These are phyloP conservation scores for Podarcis siculus DNA, from an alignment of 2,797 vertebrate genomes.

Conservation along the genomic window DNA sequence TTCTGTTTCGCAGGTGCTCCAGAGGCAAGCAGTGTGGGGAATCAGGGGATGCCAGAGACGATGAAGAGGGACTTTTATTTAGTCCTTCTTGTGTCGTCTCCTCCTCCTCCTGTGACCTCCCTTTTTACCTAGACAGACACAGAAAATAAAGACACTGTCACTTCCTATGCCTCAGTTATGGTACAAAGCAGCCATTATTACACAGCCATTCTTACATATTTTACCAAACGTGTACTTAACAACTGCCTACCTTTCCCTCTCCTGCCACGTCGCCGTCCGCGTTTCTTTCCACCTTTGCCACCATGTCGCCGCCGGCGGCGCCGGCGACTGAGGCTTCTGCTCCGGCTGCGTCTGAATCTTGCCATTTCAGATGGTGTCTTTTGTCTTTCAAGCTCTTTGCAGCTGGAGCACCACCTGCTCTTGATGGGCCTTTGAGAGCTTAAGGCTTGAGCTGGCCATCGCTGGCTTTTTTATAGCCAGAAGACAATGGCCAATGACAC, in stretches of 20 bases:
- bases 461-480: conserved; percentile 14
- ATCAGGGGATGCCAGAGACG: background rate
- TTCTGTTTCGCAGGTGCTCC: conserved; percentile 1
- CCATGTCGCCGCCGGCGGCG: conserved; percentile 2
- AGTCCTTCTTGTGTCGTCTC: background rate
- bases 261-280: background rate
- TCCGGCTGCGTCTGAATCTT: conserved; percentile 43
- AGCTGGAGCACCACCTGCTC: conserved; percentile 39
- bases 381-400: conserved; percentile 24
- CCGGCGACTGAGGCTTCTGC: conserved; percentile 35
- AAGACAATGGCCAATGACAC: background rate
- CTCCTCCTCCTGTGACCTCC: conserved; percentile 2
- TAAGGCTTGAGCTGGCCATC: background rate
- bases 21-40: background rate
- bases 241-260: background rate
- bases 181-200: background rate
- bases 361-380: conserved; percentile 29
- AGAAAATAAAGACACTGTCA: background rate
- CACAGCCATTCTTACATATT: background rate
- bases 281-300: conserved; percentile 15
- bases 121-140: background rate
- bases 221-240: background rate
- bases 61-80: background rate
- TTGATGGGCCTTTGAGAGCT: conserved; percentile 31
- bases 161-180: background rate